phyloP scores from a whole-genome alignment of 2,888 invertebrate genomes.

The Euplagia quadripunctaria region DNA sequence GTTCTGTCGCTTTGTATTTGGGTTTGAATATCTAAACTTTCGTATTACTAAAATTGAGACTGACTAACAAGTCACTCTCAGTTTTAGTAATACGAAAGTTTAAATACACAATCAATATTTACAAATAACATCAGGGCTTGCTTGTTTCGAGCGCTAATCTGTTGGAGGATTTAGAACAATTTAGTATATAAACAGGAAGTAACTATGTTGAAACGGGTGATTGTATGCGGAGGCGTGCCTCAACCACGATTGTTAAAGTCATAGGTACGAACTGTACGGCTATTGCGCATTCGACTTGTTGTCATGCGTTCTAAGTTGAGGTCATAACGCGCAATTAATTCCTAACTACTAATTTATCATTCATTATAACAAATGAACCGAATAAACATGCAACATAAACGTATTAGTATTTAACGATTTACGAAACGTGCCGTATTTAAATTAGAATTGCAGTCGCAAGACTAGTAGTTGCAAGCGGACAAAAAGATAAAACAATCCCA shows the following conservation, averaged over 20 bases:
- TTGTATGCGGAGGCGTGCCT: constrained; percentile 76
- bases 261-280: constrained; percentile 46
- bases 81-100: constrained; percentile 37
- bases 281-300: constrained; percentile 76
- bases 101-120: constrained; percentile 44
- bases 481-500: constrained; percentile 36
- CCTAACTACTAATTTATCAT: constrained; percentile 65
- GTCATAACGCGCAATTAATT: constrained; percentile 70
- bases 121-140: constrained; percentile 40
- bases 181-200: constrained; percentile 76
- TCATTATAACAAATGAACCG: constrained; percentile 34
- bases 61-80: constrained; percentile 31
- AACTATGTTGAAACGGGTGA: constrained; percentile 70
- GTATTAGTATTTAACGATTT: constrained; percentile 28
- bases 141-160: constrained; percentile 44
- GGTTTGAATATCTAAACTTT: constrained; percentile 27
- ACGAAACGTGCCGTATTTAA: constrained; percentile 30
- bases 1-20: constrained; percentile 42
- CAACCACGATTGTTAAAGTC: constrained; percentile 69
- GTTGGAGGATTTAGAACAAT: constrained; percentile 56
- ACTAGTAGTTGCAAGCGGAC: constrained; percentile 21
- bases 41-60: too few species aligned
- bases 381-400: constrained; percentile 42
- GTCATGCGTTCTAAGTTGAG: constrained; percentile 66
- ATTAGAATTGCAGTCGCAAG: constrained; percentile 23